These are phyloP conservation scores for Gambusia holbrooki DNA, from an alignment of 2,113 vertebrate genomes.

Conservation along the genomic window DNA sequence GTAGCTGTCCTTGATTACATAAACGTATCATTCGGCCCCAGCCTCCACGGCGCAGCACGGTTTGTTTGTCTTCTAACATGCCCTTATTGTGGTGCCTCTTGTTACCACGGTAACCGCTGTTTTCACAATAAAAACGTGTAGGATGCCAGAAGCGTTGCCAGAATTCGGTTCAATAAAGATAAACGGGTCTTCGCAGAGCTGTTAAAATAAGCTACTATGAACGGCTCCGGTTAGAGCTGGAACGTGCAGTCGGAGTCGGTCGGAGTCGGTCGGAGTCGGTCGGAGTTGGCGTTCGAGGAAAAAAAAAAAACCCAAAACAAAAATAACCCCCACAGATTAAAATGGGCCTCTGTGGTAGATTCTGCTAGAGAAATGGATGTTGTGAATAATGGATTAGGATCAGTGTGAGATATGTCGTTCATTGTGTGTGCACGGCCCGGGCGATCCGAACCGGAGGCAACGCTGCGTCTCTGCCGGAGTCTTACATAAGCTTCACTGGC, in stretches of 20 bases:
- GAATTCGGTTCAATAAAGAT: constrained; percentile 70
- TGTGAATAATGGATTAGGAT: constrained; percentile 74
- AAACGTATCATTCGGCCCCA: constrained; percentile 64
- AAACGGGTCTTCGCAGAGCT: constrained; percentile 60
- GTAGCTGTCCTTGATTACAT: constrained; percentile 76
- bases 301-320: not conserved
- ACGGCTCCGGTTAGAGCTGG: constrained; percentile 41
- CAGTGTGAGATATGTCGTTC: constrained; percentile 41
- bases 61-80: constrained; percentile 74
- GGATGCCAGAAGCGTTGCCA: constrained; percentile 73
- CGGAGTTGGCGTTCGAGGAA: constrained; percentile 22
- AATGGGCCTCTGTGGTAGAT: constrained; percentile 36
- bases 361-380: constrained; percentile 49
- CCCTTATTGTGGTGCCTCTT: constrained; percentile 77
- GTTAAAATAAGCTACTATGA: constrained; percentile 48
- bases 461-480: constrained; percentile 49
- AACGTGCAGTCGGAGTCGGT: constrained; percentile 26
- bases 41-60: constrained; percentile 56
- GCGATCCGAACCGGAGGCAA: constrained; percentile 58
- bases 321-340: not conserved
- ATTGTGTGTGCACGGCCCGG: constrained; percentile 46
- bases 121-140: constrained; percentile 80
- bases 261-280: too few relatives aligned
- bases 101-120: constrained; percentile 82
- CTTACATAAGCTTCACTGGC: constrained; percentile 62